These are phyloP conservation scores for Dasyornis broadbenti DNA, from an alignment of 2,113 vertebrate species.

Conservation along the genomic window DNA sequence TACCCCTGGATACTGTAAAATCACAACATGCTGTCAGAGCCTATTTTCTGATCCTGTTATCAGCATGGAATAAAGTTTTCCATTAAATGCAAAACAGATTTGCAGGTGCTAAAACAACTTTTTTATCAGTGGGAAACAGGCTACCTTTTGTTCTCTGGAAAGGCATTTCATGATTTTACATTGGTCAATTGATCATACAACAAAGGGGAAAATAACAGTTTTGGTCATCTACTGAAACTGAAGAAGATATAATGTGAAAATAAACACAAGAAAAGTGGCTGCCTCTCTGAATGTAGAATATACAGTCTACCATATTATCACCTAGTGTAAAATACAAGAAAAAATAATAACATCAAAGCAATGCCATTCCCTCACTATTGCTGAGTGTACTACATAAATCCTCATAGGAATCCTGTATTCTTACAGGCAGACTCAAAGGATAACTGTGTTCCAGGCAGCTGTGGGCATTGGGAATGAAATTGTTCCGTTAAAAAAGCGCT, in stretches of 20 bases:
- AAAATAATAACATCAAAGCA: background rate
- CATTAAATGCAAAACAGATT: conserved; percentile 63
- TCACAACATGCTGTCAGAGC: conserved; percentile 63
- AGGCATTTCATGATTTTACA: background rate
- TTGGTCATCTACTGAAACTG: background rate
- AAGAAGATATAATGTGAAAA: background rate
- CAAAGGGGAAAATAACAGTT: background rate
- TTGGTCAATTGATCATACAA: background rate
- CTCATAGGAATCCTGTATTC: background rate
- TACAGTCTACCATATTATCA: background rate
- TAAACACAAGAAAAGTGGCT: background rate
- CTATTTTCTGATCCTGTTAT: conserved; percentile 72
- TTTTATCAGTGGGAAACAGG: conserved; percentile 55
- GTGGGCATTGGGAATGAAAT: background rate
- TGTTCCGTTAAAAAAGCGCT: background rate
- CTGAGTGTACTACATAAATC: background rate
- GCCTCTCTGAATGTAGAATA: background rate
- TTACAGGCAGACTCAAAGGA: background rate
- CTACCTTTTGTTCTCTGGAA: conserved; percentile 59
- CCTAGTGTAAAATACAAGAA: background rate
- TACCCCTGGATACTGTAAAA: conserved; percentile 74
- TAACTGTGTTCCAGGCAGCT: background rate
- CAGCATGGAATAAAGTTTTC: conserved; percentile 57
- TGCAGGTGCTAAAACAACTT: conserved; percentile 67
- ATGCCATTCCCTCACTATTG: background rate